Evolutionary conservation across 2,797 vertebrate genomes (phyloP).

Genomic region (Acrocephalus scirpaceus): DNA sequence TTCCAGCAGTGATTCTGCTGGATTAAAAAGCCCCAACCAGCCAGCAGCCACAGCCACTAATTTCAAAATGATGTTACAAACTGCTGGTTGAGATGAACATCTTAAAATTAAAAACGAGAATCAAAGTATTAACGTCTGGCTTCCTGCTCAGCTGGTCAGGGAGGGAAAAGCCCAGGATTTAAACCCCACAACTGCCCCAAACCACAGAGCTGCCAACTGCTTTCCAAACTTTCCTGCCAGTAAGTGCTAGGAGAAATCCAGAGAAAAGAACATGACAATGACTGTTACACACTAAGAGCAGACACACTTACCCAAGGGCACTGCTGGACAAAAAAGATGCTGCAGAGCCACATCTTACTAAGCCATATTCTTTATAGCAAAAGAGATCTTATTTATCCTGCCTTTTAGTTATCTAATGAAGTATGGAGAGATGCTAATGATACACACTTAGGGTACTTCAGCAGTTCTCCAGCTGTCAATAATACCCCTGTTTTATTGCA

Average conservation of each 20-base stretch:
- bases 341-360: neutral
- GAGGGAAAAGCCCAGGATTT: neutral
- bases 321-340: neutral
- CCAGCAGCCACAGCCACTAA: neutral
- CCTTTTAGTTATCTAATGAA: constrained; percentile 42
- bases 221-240: neutral
- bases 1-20: neutral
- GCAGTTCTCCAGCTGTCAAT: constrained; percentile 37
- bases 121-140: neutral
- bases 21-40: neutral
- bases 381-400: constrained; percentile 3
- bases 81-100: neutral
- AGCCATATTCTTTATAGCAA: neutral
- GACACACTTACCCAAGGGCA: neutral
- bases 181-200: neutral
- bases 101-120: neutral
- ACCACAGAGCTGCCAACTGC: neutral
- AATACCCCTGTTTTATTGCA: constrained; percentile 1
- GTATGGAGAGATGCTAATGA: constrained; percentile 31
- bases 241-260: neutral
- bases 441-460: neutral
- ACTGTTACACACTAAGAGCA: neutral
- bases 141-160: neutral
- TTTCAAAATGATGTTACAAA: neutral
- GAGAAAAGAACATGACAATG: neutral